Conservation (phyloP, 2,888 invertebrate species). For the Ophion ellenae region DNA sequence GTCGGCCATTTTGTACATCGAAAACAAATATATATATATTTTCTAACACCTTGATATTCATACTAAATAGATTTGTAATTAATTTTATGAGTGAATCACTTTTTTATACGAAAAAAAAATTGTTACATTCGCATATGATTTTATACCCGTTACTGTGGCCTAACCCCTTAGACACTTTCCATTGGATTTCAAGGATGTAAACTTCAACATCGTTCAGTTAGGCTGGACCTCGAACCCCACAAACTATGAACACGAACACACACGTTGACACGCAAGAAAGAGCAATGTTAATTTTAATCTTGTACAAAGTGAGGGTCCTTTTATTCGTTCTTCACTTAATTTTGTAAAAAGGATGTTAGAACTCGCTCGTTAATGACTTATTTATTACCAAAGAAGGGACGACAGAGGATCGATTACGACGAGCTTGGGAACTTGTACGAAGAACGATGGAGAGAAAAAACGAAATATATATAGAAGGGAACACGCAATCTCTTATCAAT, state of each 20-base stretch:
- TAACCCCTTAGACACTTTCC: no score
- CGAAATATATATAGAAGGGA: no score
- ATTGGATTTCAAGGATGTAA: no score
- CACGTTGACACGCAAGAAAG: conserved; percentile 10
- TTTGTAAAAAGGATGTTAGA: not conserved
- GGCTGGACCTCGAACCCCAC: conserved; percentile 1
- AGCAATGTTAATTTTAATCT: conserved; percentile 51
- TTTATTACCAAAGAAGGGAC: not conserved
- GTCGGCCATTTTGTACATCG: no score
- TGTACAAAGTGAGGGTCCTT: conserved; percentile 1
- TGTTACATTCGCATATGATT: no score
- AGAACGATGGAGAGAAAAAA: not conserved
- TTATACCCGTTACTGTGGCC: no score
- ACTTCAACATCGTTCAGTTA: not conserved
- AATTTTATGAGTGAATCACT: no score
- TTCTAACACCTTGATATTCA: no score
- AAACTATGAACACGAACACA: not conserved
- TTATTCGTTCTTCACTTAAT: not conserved
- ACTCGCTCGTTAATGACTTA: not conserved
- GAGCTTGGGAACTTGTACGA: not conserved
- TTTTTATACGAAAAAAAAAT: no score
- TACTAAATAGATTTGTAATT: no score
- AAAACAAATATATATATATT: no score
- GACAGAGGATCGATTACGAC: not conserved
- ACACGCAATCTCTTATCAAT: not conserved